phyloP scores from a whole-genome alignment of 2,888 invertebrate species.

The Leptogaster cylindrica region DNA sequence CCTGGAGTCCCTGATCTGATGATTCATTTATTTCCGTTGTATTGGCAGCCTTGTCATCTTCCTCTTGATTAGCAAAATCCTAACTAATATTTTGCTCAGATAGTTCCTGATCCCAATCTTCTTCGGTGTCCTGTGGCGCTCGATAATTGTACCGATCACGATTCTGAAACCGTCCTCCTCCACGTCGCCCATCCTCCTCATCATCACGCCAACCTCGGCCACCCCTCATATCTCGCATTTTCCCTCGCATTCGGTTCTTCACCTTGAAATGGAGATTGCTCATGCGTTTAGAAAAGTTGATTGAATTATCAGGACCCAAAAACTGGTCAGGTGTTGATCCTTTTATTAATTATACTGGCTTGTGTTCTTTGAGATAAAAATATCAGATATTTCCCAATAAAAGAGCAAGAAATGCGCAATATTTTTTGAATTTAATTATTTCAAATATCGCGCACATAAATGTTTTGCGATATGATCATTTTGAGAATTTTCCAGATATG shows the following conservation, averaged over 20 bases:
- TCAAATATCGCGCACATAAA: too few species aligned
- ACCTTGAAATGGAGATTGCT: constrained; percentile 49
- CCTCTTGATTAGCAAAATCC: constrained; percentile 27
- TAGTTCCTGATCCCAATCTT: constrained; percentile 60
- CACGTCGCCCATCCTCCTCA: constrained; percentile 53
- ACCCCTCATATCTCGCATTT: constrained; percentile 52
- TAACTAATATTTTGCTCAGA: constrained; percentile 52
- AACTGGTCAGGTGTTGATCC: too few species aligned
- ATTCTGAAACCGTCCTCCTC: constrained; percentile 52
- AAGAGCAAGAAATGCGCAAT: too few species aligned
- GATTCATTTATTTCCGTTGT: constrained; percentile 10
- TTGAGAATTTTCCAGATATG: too few species aligned
- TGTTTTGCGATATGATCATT: too few species aligned
- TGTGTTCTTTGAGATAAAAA: too few species aligned
- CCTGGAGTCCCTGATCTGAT: constrained; percentile 10
- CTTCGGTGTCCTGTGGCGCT: constrained; percentile 57
- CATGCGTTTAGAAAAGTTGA: too few species aligned
- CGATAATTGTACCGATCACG: too few species aligned
- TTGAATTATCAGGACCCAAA: too few species aligned
- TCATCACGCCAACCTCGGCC: constrained; percentile 55
- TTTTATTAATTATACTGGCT: too few species aligned
- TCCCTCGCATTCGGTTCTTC: constrained; percentile 49
- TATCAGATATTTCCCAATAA: too few species aligned
- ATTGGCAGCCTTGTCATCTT: constrained; percentile 4
- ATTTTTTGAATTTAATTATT: too few species aligned